These are phyloP conservation scores for Drosophila nr. perissopoda DNA, from an alignment of 2,888 invertebrate genomes.

Conservation along the genomic window DNA sequence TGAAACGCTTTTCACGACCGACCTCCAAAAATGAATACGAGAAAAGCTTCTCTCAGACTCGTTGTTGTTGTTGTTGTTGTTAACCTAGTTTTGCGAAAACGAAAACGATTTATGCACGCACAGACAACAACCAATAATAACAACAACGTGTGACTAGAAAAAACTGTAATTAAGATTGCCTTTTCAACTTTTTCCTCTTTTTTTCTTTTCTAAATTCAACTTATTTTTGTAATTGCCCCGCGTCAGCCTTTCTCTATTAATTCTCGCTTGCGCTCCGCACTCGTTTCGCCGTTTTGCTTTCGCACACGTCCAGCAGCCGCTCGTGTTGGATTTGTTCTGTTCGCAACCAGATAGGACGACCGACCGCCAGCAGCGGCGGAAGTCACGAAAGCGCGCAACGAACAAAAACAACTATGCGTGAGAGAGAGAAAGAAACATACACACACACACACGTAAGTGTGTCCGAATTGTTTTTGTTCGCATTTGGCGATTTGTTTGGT, in stretches of 20 bases:
- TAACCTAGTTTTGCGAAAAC: conserved; percentile 59
- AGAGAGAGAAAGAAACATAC: neutral
- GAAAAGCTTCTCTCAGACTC: conserved; percentile 24
- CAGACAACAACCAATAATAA: conserved; percentile 20
- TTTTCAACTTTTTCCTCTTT: conserved; percentile 13
- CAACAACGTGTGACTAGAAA: conserved; percentile 18
- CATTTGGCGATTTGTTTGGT: neutral
- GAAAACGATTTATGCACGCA: conserved; percentile 49
- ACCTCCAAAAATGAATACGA: conserved; percentile 53
- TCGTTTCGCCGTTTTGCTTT: conserved; percentile 57
- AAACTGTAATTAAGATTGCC: conserved; percentile 27
- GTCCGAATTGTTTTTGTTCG: conserved; percentile 35
- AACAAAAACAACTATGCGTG: conserved; percentile 24
- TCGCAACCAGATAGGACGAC: conserved; percentile 19
- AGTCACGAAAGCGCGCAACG: conserved; percentile 18
- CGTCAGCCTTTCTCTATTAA: conserved; percentile 63
- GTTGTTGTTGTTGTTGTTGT: conserved; percentile 14
- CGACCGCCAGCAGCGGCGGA: conserved; percentile 7
- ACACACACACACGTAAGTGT: conserved; percentile 4
- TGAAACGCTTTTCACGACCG: conserved; percentile 44
- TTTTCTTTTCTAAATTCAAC: conserved; percentile 11
- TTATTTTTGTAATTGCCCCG: conserved; percentile 39
- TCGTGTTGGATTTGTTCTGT: conserved; percentile 69
- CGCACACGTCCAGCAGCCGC: conserved; percentile 81
- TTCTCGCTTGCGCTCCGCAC: conserved; percentile 74